These are phyloP conservation scores for Pseudotriccus pelzelni DNA, from an alignment of 2,797 vertebrate genomes.

Conservation along the genomic window DNA sequence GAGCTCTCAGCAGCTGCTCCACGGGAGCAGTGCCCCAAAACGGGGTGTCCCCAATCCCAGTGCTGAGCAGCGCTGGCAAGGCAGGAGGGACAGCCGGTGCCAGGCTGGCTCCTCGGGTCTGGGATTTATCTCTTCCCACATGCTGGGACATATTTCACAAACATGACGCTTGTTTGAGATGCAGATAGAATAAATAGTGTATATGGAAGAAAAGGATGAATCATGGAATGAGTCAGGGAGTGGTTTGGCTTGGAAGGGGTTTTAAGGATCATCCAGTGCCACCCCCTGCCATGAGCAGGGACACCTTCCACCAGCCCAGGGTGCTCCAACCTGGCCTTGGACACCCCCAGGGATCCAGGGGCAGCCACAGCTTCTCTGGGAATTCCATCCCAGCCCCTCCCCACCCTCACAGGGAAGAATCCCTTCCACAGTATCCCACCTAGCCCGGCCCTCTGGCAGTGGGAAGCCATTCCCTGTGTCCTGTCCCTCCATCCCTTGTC, in stretches of 20 bases:
- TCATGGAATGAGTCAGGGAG: neutral
- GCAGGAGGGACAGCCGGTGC: too few species aligned
- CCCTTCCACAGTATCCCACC: neutral
- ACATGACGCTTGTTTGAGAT: neutral
- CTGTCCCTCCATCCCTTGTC: neutral
- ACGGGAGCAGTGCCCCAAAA: too few species aligned
- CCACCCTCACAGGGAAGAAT: fast-evolving
- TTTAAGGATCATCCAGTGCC: neutral
- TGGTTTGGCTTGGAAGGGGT: neutral
- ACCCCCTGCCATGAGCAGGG: neutral
- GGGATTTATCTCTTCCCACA: neutral
- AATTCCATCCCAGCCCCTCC: neutral
- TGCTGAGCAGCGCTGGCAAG: too few species aligned
- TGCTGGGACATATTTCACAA: neutral
- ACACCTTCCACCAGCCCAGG: neutral
- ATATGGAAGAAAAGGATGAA: neutral
- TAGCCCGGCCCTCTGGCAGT: neutral
- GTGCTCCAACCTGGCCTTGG: fast-evolving
- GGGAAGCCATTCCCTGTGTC: neutral
- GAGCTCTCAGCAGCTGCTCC: too few species aligned
- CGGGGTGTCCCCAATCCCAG: too few species aligned
- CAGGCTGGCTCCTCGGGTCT: neutral
- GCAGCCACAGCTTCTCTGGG: neutral
- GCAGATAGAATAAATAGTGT: neutral
- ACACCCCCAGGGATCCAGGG: neutral